Evolutionary conservation across 2,113 vertebrate genomes (phyloP), one percentile per base, ranked within the genome.

Genomic region (Pontoporia blainvillei): DNA sequence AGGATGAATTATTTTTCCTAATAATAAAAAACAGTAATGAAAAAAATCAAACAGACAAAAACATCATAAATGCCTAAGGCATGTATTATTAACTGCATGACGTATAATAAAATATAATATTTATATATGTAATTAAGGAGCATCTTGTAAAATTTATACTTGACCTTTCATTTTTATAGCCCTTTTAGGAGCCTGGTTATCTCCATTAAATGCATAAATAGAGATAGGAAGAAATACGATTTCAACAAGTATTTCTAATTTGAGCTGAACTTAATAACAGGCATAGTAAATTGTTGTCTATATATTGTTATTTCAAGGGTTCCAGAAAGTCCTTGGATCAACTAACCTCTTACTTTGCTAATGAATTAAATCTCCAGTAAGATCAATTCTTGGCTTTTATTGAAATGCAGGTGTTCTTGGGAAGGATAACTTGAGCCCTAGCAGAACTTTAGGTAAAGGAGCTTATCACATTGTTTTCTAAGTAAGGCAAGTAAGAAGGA

Each of bases 91-190:
- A 85, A 67, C 15, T 76, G 3, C 61, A 41, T 52, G 39, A 87
- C 25, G 52, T 81, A 36, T 25, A 76, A 11, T 59, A 73, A 67
- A 75, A 57, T 72, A 17, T 90, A 78, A 64, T 87, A 91, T 86
- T 96, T 90, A 73, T 92, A 25, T 52, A 8, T 67, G 10, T 59
- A 62, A 78, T 93, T 90, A 97, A 84, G 39, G 36, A 79, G 15
- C 36, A 62, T 84, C 27, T 61, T 94, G 89, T 83, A 84, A 92
- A 92, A 79, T 72, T 86, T 90, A 89, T 72, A 52, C 20, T 69
- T 84, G 67, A 61, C 54, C 46, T 93, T 96, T 95, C n/a, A 29
- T 93, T 92, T 96, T 90, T 75, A 90, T 69, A 64, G 13, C 6
- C 21, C 3, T 69, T 94, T 91, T 81, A 81, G 54, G 17, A 91